Conservation (phyloP, 2,888 invertebrate genomes). For the Spicauda simplicius region DNA sequence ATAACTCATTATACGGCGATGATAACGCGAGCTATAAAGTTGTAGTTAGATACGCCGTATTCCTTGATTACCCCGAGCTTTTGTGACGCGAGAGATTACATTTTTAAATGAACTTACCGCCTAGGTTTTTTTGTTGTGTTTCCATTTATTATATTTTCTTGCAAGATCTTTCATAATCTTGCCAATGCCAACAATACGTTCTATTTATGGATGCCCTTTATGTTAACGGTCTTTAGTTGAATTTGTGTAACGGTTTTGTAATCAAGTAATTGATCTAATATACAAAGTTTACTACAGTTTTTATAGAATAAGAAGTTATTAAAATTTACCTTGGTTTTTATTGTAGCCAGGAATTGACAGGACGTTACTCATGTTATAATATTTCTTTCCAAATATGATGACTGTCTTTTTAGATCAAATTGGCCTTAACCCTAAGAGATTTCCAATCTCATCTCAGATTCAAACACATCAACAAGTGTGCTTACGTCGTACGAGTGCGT, state of each 20-base stretch:
- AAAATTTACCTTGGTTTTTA: too few relatives aligned
- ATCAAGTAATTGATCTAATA: not conserved
- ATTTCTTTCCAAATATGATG: too few relatives aligned
- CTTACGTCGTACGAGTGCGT: conserved; percentile 8
- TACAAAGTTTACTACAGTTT: not conserved
- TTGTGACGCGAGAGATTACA: conserved; percentile 57
- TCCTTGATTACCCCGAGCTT: conserved; percentile 65
- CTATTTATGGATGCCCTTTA: conserved; percentile 18
- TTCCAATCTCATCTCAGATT: not conserved
- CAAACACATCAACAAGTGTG: conserved; percentile 1
- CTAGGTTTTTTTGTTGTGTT: conserved; percentile 33
- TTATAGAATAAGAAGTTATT: not conserved
- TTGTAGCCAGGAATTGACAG: too few relatives aligned
- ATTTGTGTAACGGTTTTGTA: not conserved
- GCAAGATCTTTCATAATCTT: conserved; percentile 29
- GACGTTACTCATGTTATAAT: too few relatives aligned
- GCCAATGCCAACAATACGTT: conserved; percentile 20
- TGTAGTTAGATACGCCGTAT: conserved; percentile 75
- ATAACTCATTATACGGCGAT: conserved; percentile 81
- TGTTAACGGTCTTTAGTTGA: not conserved
- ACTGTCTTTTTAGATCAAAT: too few relatives aligned
- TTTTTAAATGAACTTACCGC: conserved; percentile 54
- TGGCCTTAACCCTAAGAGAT: too few relatives aligned
- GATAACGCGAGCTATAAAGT: conserved; percentile 77
- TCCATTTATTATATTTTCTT: conserved; percentile 35